Evolutionary conservation across 2,888 invertebrate genomes (phyloP).

Genomic region (Rhopalosiphum nymphaeae): DNA sequence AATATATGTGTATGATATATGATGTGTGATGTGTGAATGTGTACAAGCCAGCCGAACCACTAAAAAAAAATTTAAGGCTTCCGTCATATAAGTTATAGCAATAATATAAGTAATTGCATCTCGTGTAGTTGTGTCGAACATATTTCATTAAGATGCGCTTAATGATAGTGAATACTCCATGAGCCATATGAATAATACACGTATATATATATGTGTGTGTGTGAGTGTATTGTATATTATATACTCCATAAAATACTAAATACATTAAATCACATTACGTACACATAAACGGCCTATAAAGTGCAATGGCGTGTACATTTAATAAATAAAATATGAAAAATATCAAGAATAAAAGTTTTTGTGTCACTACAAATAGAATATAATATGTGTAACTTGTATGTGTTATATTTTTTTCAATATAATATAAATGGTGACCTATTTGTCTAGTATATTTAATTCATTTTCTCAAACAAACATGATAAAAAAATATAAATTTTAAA

Average conservation of each 20-base stretch:
- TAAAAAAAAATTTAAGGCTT: slow-evolving; percentile 14
- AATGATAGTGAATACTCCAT: slow-evolving; percentile 9
- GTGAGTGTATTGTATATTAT: not conserved
- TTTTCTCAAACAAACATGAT: not conserved
- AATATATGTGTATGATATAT: not conserved
- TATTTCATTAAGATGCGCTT: slow-evolving; percentile 28
- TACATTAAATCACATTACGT: slow-evolving; percentile 8
- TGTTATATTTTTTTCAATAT: not conserved
- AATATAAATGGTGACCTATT: not conserved
- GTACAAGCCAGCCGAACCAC: not conserved
- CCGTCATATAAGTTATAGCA: not conserved
- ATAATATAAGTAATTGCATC: slow-evolving; percentile 45
- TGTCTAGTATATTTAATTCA: not conserved
- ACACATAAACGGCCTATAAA: slow-evolving; percentile 20
- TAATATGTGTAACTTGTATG: not conserved
- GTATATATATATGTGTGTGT: not conserved
- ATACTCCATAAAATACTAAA: slow-evolving; percentile 2
- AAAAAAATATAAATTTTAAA: not conserved
- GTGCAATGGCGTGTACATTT: slow-evolving; percentile 22
- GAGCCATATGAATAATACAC: slow-evolving; percentile 1
- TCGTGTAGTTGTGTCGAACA: slow-evolving; percentile 16
- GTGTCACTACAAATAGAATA: not conserved
- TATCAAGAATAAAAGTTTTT: slow-evolving; percentile 10
- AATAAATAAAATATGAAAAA: slow-evolving; percentile 45
- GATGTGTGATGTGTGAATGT: not conserved